These are phyloP conservation scores for Apis cerana DNA, from an alignment of 1,140 invertebrate species.

Conservation along the genomic window DNA sequence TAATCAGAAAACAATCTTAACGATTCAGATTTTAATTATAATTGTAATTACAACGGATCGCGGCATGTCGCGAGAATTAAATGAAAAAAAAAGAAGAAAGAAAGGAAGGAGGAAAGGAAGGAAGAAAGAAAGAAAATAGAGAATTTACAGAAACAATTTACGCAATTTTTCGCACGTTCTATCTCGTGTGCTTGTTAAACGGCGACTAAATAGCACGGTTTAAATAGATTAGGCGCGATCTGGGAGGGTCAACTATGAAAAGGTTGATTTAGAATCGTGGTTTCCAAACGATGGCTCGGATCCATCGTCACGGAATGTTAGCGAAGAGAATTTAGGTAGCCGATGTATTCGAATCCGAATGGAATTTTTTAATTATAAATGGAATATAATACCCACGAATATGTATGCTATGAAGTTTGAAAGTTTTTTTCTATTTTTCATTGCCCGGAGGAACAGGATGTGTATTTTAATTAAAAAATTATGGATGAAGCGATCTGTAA, in stretches of 20 bases:
- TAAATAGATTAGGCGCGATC: background rate
- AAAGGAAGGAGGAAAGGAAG: too few relatives aligned
- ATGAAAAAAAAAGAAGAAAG: too few relatives aligned
- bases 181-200: background rate
- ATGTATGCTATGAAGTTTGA: too few relatives aligned
- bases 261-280: background rate
- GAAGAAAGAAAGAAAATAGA: background rate
- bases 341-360: background rate
- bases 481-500: too few relatives aligned
- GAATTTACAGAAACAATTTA: slow-evolving; percentile 33
- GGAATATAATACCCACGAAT: too few relatives aligned
- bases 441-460: too few relatives aligned
- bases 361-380: background rate
- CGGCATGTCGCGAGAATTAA: slow-evolving; percentile 14
- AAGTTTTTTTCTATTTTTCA: too few relatives aligned
- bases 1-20: slow-evolving; percentile 5
- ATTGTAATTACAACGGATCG: slow-evolving; percentile 11
- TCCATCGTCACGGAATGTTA: background rate
- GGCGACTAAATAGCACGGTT: background rate
- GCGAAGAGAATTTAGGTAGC: background rate
- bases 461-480: too few relatives aligned
- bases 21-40: background rate
- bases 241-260: background rate
- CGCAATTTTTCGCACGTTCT: slow-evolving; percentile 28
- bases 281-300: background rate